These are phyloP conservation scores for Biston stratarius DNA, from an alignment of 2,888 invertebrate genomes.

Conservation along the genomic window DNA sequence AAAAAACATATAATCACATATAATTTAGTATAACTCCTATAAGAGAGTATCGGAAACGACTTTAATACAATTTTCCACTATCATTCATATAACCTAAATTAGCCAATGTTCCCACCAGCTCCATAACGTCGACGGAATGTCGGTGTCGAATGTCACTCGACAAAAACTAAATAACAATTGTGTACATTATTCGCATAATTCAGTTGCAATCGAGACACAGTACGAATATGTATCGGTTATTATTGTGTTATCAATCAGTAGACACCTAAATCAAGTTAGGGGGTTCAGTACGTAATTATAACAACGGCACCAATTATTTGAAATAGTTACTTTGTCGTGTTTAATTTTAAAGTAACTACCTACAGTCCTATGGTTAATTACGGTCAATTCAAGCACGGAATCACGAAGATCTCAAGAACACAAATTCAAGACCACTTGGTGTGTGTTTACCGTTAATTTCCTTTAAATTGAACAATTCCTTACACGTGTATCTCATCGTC, in stretches of 20 bases:
- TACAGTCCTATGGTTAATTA: too few relatives aligned
- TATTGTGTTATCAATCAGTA: conserved; percentile 1
- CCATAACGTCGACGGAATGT: conserved; percentile 31
- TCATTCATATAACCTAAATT: conserved; percentile 7
- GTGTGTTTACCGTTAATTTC: neutral
- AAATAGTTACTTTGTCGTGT: neutral
- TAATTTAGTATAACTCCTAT: neutral
- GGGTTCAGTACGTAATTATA: neutral
- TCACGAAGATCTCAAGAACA: neutral
- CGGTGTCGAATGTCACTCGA: conserved; percentile 64
- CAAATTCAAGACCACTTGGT: neutral
- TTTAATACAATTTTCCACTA: neutral
- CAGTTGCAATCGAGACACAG: conserved; percentile 53
- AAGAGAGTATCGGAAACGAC: neutral
- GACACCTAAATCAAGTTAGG: too few relatives aligned
- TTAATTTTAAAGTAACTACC: neutral
- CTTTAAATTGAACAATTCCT: too few relatives aligned
- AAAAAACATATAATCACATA: too few relatives aligned
- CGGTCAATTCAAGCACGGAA: too few relatives aligned
- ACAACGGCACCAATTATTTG: neutral
- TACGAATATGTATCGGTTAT: conserved; percentile 27
- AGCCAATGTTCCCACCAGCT: conserved; percentile 21
- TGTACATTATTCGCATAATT: conserved; percentile 49
- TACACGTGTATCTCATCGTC: too few relatives aligned
- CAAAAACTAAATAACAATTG: conserved; percentile 53